These are phyloP conservation scores for Philonicus albiceps DNA, from an alignment of 2,888 invertebrate species.

Conservation along the genomic window DNA sequence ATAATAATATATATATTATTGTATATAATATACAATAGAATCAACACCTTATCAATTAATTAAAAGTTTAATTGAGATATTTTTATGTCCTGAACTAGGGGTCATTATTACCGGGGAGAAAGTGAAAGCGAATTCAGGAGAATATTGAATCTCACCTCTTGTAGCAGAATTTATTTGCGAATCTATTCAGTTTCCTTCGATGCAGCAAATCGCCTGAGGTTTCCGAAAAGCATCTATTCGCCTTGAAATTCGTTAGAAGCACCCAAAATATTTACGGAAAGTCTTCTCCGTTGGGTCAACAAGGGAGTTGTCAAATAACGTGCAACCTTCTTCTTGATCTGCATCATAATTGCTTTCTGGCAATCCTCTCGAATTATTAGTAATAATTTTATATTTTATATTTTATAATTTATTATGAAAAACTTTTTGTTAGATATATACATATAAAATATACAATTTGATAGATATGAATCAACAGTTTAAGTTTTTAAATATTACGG, in stretches of 20 bases:
- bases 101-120: background rate
- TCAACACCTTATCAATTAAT: background rate
- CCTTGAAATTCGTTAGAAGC: background rate
- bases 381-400: background rate
- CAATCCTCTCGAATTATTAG: background rate
- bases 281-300: background rate
- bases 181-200: background rate
- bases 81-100: background rate
- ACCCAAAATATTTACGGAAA: background rate
- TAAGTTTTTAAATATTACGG: background rate
- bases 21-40: background rate
- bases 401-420: background rate
- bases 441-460: background rate
- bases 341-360: background rate
- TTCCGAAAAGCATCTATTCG: background rate
- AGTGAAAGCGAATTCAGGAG: background rate
- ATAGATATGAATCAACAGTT: background rate
- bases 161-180: background rate
- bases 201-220: background rate
- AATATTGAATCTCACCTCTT: background rate
- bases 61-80: background rate
- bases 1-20: too few species aligned
- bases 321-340: background rate
- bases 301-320: background rate
- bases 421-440: background rate